These are phyloP conservation scores for Pinctada fucata DNA, from an alignment of 2,888 invertebrate species.

Conservation along the genomic window DNA sequence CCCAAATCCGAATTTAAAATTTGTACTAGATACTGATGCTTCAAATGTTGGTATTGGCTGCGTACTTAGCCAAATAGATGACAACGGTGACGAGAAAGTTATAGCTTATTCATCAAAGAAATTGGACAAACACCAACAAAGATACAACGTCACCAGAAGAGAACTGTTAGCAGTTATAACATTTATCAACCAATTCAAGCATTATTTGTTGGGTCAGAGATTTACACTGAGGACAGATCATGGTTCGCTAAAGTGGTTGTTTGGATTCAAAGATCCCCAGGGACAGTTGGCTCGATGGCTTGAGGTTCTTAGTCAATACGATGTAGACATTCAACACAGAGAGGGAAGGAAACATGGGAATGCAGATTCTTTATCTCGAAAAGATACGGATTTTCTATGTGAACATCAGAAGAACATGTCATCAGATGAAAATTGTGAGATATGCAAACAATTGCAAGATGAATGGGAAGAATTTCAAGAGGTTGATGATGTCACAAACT, in stretches of 20 bases:
- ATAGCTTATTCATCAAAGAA: neutral
- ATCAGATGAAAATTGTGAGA: neutral
- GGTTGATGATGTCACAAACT: neutral
- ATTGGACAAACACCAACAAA: neutral
- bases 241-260: neutral
- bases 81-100: neutral
- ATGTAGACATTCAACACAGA: neutral
- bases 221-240: constrained; percentile 6
- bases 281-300: constrained; percentile 6
- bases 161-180: constrained; percentile 8
- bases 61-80: neutral
- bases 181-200: neutral
- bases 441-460: neutral
- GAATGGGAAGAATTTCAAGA: neutral
- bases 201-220: constrained; percentile 3
- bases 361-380: constrained; percentile 7
- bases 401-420: neutral
- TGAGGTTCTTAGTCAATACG: constrained; percentile 14
- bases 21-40: constrained; percentile 7
- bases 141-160: neutral
- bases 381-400: neutral
- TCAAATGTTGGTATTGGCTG: neutral
- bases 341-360: constrained; percentile 9
- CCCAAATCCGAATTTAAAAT: neutral
- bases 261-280: neutral